These are phyloP conservation scores for Lepidurus arcticus DNA, from an alignment of 1,140 invertebrate genomes.

Conservation along the genomic window DNA sequence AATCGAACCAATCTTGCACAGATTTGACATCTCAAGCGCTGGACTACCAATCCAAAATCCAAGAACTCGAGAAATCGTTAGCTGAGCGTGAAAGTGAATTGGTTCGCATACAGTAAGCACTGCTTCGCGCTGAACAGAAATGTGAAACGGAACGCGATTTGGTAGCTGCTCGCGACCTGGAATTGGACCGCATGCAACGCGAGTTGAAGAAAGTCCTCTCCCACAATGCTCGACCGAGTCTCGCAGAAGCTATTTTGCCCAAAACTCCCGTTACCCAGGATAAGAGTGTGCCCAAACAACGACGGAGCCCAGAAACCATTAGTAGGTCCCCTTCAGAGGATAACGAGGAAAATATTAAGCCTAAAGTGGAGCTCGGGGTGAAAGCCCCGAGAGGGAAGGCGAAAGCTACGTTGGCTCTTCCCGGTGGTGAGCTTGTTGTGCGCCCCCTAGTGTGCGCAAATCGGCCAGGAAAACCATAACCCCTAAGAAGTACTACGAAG, in stretches of 20 bases:
- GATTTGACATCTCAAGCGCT: neutral
- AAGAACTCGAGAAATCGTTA: neutral
- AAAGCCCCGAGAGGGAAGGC: neutral
- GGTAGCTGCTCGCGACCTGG: neutral
- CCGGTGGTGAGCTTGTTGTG: neutral
- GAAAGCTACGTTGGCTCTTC: neutral
- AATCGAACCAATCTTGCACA: neutral
- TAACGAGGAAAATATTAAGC: neutral
- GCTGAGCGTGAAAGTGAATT: neutral
- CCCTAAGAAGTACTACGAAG: neutral
- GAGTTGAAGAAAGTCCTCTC: neutral
- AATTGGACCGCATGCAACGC: neutral
- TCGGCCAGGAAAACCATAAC: neutral
- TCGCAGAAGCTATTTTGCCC: neutral
- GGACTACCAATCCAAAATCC: neutral
- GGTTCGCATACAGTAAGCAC: neutral
- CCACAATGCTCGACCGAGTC: neutral
- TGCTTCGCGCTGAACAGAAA: neutral
- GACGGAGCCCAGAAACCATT: neutral
- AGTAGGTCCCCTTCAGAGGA: neutral
- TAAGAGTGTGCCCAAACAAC: neutral
- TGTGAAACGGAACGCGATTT: neutral
- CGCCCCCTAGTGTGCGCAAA: neutral
- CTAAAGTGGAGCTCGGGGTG: neutral
- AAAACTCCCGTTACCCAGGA: neutral